Evolutionary conservation across 2,888 invertebrate species (phyloP).

Genomic region (Lasioglossum lativentre): DNA sequence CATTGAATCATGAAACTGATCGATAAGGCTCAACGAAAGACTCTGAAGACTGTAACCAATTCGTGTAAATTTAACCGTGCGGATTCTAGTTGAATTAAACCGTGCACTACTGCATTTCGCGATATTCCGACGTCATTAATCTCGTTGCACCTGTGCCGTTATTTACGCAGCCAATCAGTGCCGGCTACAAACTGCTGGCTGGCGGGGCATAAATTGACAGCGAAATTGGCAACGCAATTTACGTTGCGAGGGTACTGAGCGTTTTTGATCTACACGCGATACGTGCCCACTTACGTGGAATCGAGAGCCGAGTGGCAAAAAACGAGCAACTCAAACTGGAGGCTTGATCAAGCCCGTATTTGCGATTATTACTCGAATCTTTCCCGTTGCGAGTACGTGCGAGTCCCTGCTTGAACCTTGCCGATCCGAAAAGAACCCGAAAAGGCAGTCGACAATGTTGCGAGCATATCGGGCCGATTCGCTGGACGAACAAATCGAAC

Average conservation of each 20-base stretch:
- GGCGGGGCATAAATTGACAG: slow-evolving; percentile 25
- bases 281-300: slow-evolving; percentile 34
- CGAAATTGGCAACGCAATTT: slow-evolving; percentile 49
- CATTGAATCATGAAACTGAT: not conserved
- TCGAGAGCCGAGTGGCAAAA: slow-evolving; percentile 22
- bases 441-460: not conserved
- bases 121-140: not conserved
- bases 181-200: not conserved
- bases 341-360: slow-evolving; percentile 31
- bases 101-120: not conserved
- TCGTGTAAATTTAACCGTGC: not conserved
- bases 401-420: slow-evolving; percentile 16
- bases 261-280: slow-evolving; percentile 38
- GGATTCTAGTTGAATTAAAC: not conserved
- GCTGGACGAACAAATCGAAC: not conserved
- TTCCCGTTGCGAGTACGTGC: not conserved
- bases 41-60: not conserved
- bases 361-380: slow-evolving; percentile 40
- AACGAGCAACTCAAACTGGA: not conserved
- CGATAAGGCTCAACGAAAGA: not conserved
- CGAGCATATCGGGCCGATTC: not conserved
- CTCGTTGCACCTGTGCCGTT: slow-evolving; percentile 13
- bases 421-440: not conserved
- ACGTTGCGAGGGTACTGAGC: slow-evolving; percentile 26
- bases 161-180: slow-evolving; percentile 29